A percentile compares a stretch with the other conserved stretches of the same genome.
phyloP scores from a whole-genome alignment of 2,888 invertebrate species.

The Spodoptera exigua region DNA sequence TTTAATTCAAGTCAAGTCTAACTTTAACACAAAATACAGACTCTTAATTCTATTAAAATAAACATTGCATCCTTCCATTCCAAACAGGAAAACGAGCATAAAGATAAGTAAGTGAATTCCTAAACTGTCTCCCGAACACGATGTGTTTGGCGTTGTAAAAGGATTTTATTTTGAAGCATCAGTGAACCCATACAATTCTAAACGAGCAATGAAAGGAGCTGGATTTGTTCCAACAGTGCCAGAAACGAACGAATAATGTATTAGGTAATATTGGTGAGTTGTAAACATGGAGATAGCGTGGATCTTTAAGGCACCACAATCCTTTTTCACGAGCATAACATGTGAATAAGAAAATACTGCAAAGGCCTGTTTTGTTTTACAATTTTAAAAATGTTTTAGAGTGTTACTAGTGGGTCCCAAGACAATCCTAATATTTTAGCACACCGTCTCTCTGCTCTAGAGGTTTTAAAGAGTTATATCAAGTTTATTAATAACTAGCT shows the following conservation, averaged over 20 bases:
- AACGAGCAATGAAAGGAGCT: constrained; percentile 23
- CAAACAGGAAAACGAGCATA: constrained; percentile 16
- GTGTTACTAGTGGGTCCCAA: constrained; percentile 14
- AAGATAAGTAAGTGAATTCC: constrained; percentile 36
- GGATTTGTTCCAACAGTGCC: constrained; percentile 23
- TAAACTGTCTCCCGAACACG: constrained; percentile 25
- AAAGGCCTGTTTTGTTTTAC: constrained; percentile 1
- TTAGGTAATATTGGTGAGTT: constrained; percentile 22
- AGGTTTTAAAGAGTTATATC: too few species aligned
- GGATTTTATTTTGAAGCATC: constrained; percentile 46
- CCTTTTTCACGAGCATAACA: constrained; percentile 39
- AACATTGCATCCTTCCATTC: constrained; percentile 7
- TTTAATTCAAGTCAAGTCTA: too few species aligned
- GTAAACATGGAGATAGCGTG: constrained; percentile 15
- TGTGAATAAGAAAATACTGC: constrained; percentile 18
- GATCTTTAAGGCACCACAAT: constrained; percentile 16
- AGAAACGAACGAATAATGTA: constrained; percentile 33
- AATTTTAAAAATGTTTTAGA: constrained; percentile 13
- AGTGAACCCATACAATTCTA: constrained; percentile 40
- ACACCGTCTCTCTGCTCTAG: too few species aligned
- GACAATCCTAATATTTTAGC: constrained; percentile 8
- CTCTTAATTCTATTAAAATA: not conserved
- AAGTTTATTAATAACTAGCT: too few species aligned
- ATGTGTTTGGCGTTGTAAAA: constrained; percentile 35
- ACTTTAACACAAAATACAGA: too few species aligned